Base-by-base conservation (phyloP, 2,888 invertebrate genomes). In the Metalampra italica region DNA sequence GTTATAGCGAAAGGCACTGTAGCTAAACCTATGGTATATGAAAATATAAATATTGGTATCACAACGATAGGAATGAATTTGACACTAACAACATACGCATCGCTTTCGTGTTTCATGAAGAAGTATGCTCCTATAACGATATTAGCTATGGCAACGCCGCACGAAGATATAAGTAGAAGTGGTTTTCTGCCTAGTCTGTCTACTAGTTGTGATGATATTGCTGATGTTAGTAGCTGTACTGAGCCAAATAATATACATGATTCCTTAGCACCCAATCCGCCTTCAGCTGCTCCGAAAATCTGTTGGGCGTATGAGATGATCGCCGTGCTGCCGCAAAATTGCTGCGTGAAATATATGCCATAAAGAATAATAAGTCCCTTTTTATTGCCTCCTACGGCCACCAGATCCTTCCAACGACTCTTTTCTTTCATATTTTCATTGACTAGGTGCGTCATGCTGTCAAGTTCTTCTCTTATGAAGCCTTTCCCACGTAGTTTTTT, bases 1-100 rank as follows among this genome's bases (percentile, higher is more conserved):
- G 92, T 90, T 45, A 92, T 90, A 38, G 92, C 90, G 65, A 92
- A 92, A 29, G 92, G 92, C 57, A 92, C 85, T 3, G 92, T 92
- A 0, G 92, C 92, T 67, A 92, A 85, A 12, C 92, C 92, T 65
- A 92, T 82, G 3, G 91, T 91, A 51, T 92, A 92, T 36, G 91
- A 90, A 59, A 91, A 90, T 77, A 92, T 91, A 78, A 91, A 92
- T 54, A 90, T 80, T 30, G 92, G 90, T 64, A 92, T 84, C 62
- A 91, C 91, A 56, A 88, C 78, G 48, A 92, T 82, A 52, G 92
- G 92, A 67, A 92, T 79, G 88, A 91, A 91, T 46, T 78, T 82
- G 50, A 91, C 60, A 49, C 76, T 78, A 36, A 85, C 80, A 8
- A 90, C 67, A 52, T 88, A 87, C 12, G 89, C 81, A 51, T 80